Base-by-base conservation (phyloP, 2,113 vertebrate genomes). In the Oncorhynchus masou region DNA sequence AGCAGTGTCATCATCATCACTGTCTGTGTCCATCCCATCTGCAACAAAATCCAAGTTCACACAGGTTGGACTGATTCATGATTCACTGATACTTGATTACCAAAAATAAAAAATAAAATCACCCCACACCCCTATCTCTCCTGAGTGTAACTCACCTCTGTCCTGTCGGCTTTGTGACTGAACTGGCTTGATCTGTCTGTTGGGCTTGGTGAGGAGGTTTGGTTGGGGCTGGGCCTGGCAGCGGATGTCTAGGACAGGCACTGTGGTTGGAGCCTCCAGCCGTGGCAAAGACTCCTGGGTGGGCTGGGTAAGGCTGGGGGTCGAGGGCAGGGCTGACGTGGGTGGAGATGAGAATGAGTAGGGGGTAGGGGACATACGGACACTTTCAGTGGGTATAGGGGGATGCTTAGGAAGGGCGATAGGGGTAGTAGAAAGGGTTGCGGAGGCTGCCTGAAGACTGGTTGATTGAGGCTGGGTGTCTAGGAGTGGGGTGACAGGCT, bases 141-240 rank as follows among this genome's bases (percentile, higher is more conserved):
- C 2, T 45, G 15, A 31, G 13, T 67, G 65, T 67, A 62, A 75
- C 89, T 87, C 71, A 94, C 93, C 92, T 87, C 78, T 81, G 75
- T 86, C 84, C 73, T 87, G 82, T 77, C 71, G 69, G 74, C 74
- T 82, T 68, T 80, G 68, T 11, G 86, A 71, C 25, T 51, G 73
- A 15, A 70, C 83, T 60, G 87, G 78, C 78, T 70, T 83, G 60
- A 48, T 74, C 70, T 4, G 59, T 54, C 64, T 9, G 31, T 68
- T 16, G 27, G 67, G 27, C 19, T 22, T 5, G 9, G 39, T 45
- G 84, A 27, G 67, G 65, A 4, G 3, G 27, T 34, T 75, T 34
- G 68, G 60, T 11, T 45, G 20, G 54, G 77, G 80, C 68, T n/a
- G 15, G 20, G 78, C 57, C 20, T 68, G 77, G 51, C 75, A 57